Conservation (phyloP, 1,140 invertebrate species). For the Nomia melanderi region DNA sequence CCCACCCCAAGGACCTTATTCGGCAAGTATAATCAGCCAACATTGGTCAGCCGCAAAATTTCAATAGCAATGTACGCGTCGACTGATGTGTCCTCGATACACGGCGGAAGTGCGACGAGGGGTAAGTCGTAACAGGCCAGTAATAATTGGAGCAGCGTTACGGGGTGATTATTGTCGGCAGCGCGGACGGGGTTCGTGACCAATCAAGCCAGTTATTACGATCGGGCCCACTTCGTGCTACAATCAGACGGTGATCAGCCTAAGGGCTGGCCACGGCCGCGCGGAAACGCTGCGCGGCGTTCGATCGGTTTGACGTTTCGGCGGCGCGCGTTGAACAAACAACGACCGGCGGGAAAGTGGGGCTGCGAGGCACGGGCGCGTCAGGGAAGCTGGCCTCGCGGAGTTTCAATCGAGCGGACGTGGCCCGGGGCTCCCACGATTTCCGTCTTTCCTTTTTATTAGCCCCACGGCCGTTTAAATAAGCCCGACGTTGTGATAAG, state of each 20-base stretch:
- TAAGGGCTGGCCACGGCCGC: not conserved
- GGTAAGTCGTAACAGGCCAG: not conserved
- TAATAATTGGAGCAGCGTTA: not conserved
- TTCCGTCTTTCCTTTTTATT: slow-evolving; percentile 33
- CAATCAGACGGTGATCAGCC: not conserved
- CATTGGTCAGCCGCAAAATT: not conserved
- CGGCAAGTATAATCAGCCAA: too few species aligned
- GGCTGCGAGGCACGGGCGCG: not conserved
- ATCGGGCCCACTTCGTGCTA: not conserved
- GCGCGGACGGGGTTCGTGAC: not conserved
- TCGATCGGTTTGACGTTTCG: not conserved
- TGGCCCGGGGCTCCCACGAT: slow-evolving; percentile 1
- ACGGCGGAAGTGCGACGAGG: too few species aligned
- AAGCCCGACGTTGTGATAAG: slow-evolving; percentile 56
- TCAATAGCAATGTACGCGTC: too few species aligned
- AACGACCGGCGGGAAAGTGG: too few species aligned
- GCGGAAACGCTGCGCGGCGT: not conserved
- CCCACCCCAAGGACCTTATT: too few species aligned
- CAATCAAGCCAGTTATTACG: not conserved
- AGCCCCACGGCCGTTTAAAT: slow-evolving; percentile 53
- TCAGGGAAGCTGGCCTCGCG: not conserved
- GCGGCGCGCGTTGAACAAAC: not conserved
- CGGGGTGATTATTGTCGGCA: not conserved
- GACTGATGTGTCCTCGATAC: too few species aligned
- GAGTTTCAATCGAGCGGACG: slow-evolving; percentile 31